Evolutionary conservation across 2,797 vertebrate genomes (phyloP).

Genomic region (Halcyon smyrnensis): DNA sequence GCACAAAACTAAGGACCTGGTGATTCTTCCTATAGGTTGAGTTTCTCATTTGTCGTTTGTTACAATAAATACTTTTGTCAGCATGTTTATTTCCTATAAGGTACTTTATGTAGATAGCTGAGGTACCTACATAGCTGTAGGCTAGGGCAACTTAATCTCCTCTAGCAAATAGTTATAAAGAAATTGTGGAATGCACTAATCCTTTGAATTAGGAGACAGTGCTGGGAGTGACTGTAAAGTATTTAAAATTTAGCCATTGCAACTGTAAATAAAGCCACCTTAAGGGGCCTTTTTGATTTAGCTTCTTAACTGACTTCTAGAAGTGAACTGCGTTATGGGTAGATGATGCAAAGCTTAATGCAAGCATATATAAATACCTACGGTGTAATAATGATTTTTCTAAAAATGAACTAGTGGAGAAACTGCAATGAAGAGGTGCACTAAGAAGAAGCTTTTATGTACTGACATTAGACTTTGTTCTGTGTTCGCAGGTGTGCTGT

Average conservation of each 20-base stretch:
- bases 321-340: conserved; percentile 53
- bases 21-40: not conserved
- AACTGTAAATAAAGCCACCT: conserved; percentile 68
- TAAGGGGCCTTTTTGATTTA: conserved; percentile 62
- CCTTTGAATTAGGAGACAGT: conserved; percentile 51
- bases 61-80: not conserved
- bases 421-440: conserved; percentile 58
- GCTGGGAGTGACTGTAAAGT: conserved; percentile 71
- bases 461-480: conserved; percentile 54
- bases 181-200: conserved; percentile 69
- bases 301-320: conserved; percentile 64
- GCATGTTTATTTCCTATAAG: not conserved
- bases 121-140: not conserved
- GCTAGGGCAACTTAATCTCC: not conserved
- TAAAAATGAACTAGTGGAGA: not conserved
- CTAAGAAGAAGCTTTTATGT: conserved; percentile 48
- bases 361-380: conserved; percentile 49
- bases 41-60: not conserved
- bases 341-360: conserved; percentile 60
- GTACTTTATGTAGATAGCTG: not conserved
- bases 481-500: conserved; percentile 61
- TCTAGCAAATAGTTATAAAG: conserved; percentile 16
- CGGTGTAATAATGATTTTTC: conserved; percentile 64
- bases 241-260: conserved; percentile 61
- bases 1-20: not conserved